Evolutionary conservation across 2,888 invertebrate genomes (phyloP), one percentile per base, ranked within the genome.

Genomic region (Ennomos erosarius): DNA sequence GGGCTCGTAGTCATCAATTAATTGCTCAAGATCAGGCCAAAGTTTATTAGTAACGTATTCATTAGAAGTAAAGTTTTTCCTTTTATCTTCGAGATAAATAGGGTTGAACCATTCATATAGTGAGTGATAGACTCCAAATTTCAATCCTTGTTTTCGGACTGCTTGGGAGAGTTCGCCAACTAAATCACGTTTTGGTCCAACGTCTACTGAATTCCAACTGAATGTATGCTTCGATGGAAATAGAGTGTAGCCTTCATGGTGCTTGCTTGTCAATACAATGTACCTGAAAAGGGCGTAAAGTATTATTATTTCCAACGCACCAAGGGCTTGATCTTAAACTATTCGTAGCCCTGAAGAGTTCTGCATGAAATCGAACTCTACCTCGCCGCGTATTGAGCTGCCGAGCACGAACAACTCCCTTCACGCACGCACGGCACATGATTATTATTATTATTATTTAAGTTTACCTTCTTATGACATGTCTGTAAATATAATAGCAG

Each of bases 21-120:
- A 77, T 78, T 98, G 98, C 64, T 94, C 93, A 75, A 98, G 91
- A 84, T 98, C 98, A 0, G 97, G 97, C 66, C 95, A 87, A n/a
- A 95, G 90, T 84, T 98, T 97, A 2, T 93, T 88, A 8, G 92
- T 84, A 0, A 96, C 95, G 82, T 96, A 98, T 42, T 93, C 85
- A 35, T 94, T 92, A 2, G 95, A 94, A 6, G 89, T 85, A 71
- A 95, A 96, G 40, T 94, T 90, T 39, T 92, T 93, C 1, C 82
- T 70, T 76, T 95, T 96, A 76, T 98, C 98, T 35, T 94, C 83
- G 10, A 94, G 69, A 80, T 97, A 98, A 47, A 97, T 86, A 0
- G 97, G 97, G 82, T 98, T 96, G 76, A 93, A 98, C 98, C 98
- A 98, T 83, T 98, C 98, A 75, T 94, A 97, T 8, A 98, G 81